Evolutionary conservation across 2,888 invertebrate genomes (phyloP).

Genomic region (Melitaea athalia): DNA sequence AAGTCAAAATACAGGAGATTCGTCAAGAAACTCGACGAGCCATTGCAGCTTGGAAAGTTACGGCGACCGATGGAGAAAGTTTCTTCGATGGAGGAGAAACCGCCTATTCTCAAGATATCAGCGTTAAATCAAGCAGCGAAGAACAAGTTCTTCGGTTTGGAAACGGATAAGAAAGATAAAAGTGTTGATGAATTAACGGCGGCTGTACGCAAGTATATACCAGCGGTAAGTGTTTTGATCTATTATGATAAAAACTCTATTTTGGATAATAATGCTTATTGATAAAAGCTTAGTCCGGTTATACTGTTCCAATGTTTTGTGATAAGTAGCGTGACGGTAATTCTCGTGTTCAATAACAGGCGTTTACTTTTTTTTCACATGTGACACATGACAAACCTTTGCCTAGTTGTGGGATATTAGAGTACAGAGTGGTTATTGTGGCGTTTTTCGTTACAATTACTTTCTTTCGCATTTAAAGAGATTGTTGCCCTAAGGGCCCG

Average conservation of each 20-base stretch:
- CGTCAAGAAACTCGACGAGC: slow-evolving; percentile 66
- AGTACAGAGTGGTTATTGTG: too few relatives aligned
- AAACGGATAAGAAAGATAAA: slow-evolving; percentile 63
- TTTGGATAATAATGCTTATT: too few relatives aligned
- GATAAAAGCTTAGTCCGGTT: background rate
- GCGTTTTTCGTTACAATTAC: too few relatives aligned
- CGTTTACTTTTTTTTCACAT: too few relatives aligned
- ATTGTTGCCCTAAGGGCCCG: too few relatives aligned
- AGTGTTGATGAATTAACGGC: slow-evolving; percentile 71
- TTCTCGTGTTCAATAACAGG: too few relatives aligned
- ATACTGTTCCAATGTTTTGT: background rate
- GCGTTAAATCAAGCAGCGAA: slow-evolving; percentile 70
- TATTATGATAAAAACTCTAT: too few relatives aligned
- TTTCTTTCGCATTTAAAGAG: too few relatives aligned
- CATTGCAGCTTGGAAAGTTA: slow-evolving; percentile 69
- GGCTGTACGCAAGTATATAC: slow-evolving; percentile 74
- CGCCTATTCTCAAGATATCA: slow-evolving; percentile 65
- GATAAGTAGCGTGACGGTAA: background rate
- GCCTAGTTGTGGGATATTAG: too few relatives aligned
- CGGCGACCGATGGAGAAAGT: slow-evolving; percentile 62
- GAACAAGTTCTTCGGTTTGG: slow-evolving; percentile 74
- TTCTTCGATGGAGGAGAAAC: slow-evolving; percentile 52
- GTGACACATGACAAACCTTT: too few relatives aligned
- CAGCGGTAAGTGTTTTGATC: slow-evolving; percentile 53
- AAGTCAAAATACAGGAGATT: slow-evolving; percentile 56